phyloP scores from a whole-genome alignment of 2,888 invertebrate genomes.

The Sepioteuthis lessoniana region DNA sequence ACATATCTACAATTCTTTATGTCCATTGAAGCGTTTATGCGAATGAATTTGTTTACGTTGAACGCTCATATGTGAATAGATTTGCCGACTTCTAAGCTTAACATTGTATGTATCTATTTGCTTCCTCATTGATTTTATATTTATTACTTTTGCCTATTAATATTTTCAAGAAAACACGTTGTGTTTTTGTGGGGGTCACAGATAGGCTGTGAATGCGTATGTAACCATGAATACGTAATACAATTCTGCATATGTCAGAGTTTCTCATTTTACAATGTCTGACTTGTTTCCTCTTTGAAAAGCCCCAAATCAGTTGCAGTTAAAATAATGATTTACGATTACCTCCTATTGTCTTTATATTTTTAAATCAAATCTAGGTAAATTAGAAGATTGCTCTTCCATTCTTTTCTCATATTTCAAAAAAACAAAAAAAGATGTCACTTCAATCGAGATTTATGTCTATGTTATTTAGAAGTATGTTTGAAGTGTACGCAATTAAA shows the following conservation, averaged over 20 bases:
- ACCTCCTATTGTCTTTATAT: neutral
- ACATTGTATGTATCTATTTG: too few relatives aligned
- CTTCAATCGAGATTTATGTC: neutral
- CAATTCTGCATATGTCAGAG: neutral
- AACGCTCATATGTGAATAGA: too few relatives aligned
- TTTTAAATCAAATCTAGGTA: neutral
- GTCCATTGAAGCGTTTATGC: too few relatives aligned
- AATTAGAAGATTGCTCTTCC: neutral
- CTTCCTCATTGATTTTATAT: too few relatives aligned
- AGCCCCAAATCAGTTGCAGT: neutral
- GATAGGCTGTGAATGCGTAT: too few relatives aligned
- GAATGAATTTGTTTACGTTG: too few relatives aligned
- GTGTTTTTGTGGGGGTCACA: too few relatives aligned
- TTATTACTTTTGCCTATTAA: too few relatives aligned
- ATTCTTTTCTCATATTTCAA: neutral
- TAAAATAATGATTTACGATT: constrained; percentile 33
- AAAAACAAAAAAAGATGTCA: neutral
- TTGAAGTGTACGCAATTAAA: neutral
- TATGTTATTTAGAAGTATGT: neutral
- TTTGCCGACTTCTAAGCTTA: too few relatives aligned
- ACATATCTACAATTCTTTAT: too few relatives aligned
- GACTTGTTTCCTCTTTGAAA: neutral
- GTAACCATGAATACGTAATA: too few relatives aligned
- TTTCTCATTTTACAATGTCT: neutral
- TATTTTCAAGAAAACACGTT: too few relatives aligned